phyloP scores from a whole-genome alignment of 2,888 invertebrate genomes.

The Yponomeuta malinellus region DNA sequence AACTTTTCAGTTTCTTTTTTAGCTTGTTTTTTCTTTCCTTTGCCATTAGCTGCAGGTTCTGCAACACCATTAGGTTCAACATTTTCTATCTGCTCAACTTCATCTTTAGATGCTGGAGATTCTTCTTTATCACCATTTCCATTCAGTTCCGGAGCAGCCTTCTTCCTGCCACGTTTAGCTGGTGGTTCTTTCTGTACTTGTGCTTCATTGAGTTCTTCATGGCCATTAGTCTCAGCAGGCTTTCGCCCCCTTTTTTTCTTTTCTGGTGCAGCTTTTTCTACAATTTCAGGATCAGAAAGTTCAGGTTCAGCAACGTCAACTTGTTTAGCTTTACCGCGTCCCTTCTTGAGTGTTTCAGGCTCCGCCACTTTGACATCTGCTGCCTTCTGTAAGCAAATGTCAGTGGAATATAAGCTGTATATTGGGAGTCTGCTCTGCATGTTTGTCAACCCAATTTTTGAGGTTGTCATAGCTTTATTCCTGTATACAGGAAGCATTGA shows the following conservation, averaged over 20 bases:
- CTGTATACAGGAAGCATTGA: neutral
- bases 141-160: slow-evolving; percentile 38
- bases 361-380: slow-evolving; percentile 49
- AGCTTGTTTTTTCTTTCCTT: slow-evolving; percentile 49
- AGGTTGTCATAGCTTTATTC: neutral
- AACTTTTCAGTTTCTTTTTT: slow-evolving; percentile 42
- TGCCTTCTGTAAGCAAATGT: slow-evolving; percentile 49
- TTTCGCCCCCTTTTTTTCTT: slow-evolving; percentile 58
- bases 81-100: slow-evolving; percentile 36
- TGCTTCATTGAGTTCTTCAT: slow-evolving; percentile 34
- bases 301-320: slow-evolving; percentile 27
- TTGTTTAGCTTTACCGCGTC: slow-evolving; percentile 54
- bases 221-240: slow-evolving; percentile 34
- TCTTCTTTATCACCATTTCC: slow-evolving; percentile 45
- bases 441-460: neutral
- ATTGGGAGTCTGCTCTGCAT: neutral
- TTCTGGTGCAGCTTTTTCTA: slow-evolving; percentile 34
- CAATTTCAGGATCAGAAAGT: slow-evolving; percentile 27
- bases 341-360: slow-evolving; percentile 54
- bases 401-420: neutral
- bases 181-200: slow-evolving; percentile 40
- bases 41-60: slow-evolving; percentile 33
- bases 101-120: slow-evolving; percentile 30
- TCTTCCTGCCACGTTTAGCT: slow-evolving; percentile 55
- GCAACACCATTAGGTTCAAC: slow-evolving; percentile 44